phyloP scores from a whole-genome alignment of 2,888 invertebrate genomes.

The Pristionchus maxplancki region DNA sequence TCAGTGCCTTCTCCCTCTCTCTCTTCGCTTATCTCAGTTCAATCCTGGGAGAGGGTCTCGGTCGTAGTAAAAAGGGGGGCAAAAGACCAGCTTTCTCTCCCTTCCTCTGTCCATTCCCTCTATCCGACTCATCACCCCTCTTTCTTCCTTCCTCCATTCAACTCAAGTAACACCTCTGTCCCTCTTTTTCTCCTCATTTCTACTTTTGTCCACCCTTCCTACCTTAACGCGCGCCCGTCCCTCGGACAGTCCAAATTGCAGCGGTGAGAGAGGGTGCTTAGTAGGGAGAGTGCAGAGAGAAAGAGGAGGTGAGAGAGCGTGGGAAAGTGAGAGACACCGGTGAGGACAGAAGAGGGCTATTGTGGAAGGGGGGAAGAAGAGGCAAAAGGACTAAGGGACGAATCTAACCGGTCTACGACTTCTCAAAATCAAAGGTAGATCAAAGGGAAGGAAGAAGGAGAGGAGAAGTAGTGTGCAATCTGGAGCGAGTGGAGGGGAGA shows the following conservation, averaged over 20 bases:
- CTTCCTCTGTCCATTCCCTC: constrained; percentile 45
- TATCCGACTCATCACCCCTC: constrained; percentile 33
- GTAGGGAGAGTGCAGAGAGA: constrained; percentile 20
- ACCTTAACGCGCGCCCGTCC: neutral
- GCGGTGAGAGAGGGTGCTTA: neutral
- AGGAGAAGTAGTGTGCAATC: neutral
- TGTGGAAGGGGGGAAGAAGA: constrained; percentile 6
- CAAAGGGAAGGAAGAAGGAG: constrained; percentile 24
- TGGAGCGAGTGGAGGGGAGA: neutral
- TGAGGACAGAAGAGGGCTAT: constrained; percentile 37
- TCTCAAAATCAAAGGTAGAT: constrained; percentile 35
- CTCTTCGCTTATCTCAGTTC: constrained; percentile 31
- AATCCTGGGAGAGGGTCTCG: constrained; percentile 29
- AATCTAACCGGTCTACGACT: constrained; percentile 42
- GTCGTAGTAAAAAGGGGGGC: constrained; percentile 36
- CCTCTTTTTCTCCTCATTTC: constrained; percentile 25
- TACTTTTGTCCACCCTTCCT: constrained; percentile 22
- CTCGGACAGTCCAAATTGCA: constrained; percentile 47
- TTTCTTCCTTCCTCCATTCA: constrained; percentile 29
- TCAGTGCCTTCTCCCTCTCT: constrained; percentile 10
- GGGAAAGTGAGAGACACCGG: neutral
- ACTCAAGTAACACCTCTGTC: constrained; percentile 44
- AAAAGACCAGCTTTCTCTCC: constrained; percentile 35
- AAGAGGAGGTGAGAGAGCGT: neutral
- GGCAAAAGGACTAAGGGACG: constrained; percentile 25